Percentiles rank a stretch among this genome's conserved stretches.
These are phyloP conservation scores for Chaenocephalus aceratus DNA, from an alignment of 2,113 vertebrate genomes.

Conservation along the genomic window DNA sequence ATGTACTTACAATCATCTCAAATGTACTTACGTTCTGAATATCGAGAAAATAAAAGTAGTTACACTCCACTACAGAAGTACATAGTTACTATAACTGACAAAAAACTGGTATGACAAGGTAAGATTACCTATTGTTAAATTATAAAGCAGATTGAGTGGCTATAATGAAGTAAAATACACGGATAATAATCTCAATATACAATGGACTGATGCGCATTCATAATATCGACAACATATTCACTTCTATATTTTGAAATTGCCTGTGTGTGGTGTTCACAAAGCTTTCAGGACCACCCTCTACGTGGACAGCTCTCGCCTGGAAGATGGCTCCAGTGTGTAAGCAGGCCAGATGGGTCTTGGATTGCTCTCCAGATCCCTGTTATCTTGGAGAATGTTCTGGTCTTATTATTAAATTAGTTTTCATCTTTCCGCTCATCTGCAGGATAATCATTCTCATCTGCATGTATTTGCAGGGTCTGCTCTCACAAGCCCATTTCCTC, in stretches of 20 bases:
- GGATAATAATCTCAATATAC: no score
- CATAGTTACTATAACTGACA: not conserved
- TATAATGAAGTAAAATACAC: not conserved
- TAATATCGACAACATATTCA: no score
- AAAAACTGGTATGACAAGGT: not conserved
- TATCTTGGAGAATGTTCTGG: conserved; percentile 75
- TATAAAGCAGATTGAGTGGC: no score
- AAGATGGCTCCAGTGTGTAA: conserved; percentile 25
- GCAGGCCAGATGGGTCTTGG: conserved; percentile 72
- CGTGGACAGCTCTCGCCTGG: conserved; percentile 54
- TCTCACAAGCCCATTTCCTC: conserved; percentile 76
- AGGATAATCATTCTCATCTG: conserved; percentile 77
- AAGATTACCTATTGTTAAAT: not conserved
- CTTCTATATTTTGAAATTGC: no score
- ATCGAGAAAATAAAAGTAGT: no score
- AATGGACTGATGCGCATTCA: no score
- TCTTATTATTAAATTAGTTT: conserved; percentile 81
- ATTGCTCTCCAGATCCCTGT: conserved; percentile 73
- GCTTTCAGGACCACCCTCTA: conserved; percentile 53
- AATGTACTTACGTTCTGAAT: no score
- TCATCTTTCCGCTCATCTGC: conserved; percentile 76
- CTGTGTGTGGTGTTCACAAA: not conserved
- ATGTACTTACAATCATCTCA: no score
- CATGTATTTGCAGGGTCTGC: conserved; percentile 73
- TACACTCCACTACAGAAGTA: not conserved